Evolutionary conservation across 2,113 vertebrate genomes (phyloP), one percentile per base, ranked within the genome.

Genomic region (Catharus fuscescens): DNA sequence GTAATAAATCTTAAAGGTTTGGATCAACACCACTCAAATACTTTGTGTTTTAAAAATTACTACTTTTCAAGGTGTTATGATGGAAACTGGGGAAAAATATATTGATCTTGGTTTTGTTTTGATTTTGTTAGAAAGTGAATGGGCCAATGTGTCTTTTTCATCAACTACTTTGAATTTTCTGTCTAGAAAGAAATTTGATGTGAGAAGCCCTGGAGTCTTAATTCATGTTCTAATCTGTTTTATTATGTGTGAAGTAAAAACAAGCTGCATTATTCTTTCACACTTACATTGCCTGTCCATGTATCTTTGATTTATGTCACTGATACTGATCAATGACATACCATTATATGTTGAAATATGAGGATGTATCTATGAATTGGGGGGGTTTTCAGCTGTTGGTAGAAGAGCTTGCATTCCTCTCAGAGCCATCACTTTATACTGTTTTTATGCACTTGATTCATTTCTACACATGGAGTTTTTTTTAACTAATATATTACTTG

Each of bases 1-100:
- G 99, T 98, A 69, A 31, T 48, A 64, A 80, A 61, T 94, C 9
- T 26, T 52, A 34, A 80, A 50, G n/a, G 10, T 25, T 62, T 61
- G 29, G 8, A 52, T 90, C 23, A 62, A 34, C 73, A 74, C 26
- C 32, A 76, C 12, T 90, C 60, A 67, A 18, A 48, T 83, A 44
- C 6, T 48, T 40, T 1, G 54, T 42, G 29, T 57, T 85, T 59
- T 67, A 18, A 38, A 74, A 87, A 29, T 65, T 26, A 19, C 3
- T 34, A 6, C 0, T 23, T 80, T 88, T 60, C 45, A 80, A 77
- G 24, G 20, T 74, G 0, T 20, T 65, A 10, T 18, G 7, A 21
- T 88, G 47, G 40, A 25, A 76, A 48, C 45, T 74, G 50, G n/a
- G 77, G 69, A 73, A 88, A 83, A 70, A 81, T 19, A 2, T 12